Base-by-base conservation (phyloP, 2,888 invertebrate species). In the Maniola hyperantus region DNA sequence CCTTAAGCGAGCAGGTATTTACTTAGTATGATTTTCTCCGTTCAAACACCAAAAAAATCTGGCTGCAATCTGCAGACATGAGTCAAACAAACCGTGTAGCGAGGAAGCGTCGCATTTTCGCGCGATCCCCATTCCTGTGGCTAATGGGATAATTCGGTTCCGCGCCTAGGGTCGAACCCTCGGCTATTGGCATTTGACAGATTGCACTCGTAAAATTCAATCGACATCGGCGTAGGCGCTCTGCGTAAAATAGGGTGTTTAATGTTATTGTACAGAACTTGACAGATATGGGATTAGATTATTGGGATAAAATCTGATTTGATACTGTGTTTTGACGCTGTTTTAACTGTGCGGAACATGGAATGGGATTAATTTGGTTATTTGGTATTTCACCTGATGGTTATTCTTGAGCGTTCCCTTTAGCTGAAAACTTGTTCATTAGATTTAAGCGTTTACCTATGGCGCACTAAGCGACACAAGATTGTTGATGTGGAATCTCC, bases 101-200 rank as follows among this genome's bases (percentile, higher is more conserved):
- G 74, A 89, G 91, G 89, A 89, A 88, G 88, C 80, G 76, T 69
- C 68, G 74, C 72, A 76, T 85, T 83, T 89, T 89, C 88, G 90
- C 91, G 88, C 87, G 88, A 78, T 85, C 89, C 80, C 81, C 82
- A 85, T 88, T 91, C 91, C 91, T 81, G 88, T 82, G 71, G 76
- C 71, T 85, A 88, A 90, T 88, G 79, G 83, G 79, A 88, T 89
- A 87, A 91, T 87, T 84, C 73, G 69, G 88, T 88, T 90, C 89
- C 89, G 76, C 73, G 74, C 73, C 75, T 77, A 83, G 91, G 90
- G 90, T 81, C 84, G 83, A 85, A 83, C 89, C 89, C 89, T 79
- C 82, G 77, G 75, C 74, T 84, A 84, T 85, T 79, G 85, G 79
- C 77, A 82, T 83, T 83, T 81, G 79, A 82, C 79, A 80, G 79